phyloP scores from a whole-genome alignment of 2,797 vertebrate genomes.

The Enteromius treurensis region DNA sequence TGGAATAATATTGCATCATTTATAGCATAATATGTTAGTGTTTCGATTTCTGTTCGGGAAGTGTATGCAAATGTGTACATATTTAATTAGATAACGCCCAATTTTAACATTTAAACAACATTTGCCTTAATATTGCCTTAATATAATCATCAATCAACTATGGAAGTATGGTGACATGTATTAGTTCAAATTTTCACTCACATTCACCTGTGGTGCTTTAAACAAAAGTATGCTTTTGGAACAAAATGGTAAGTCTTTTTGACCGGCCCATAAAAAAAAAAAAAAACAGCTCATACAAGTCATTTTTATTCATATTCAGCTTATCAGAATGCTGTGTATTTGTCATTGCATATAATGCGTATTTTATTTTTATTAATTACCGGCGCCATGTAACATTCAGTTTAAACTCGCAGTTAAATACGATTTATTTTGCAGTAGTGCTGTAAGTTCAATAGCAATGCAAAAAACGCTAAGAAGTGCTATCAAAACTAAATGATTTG shows the following conservation, averaged over 20 bases:
- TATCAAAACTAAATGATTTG: neutral
- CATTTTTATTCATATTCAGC: neutral
- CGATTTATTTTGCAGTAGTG: conserved; percentile 1
- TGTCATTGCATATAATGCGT: neutral
- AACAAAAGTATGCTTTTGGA: neutral
- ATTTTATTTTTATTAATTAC: neutral
- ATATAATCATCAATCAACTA: neutral
- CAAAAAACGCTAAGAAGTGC: neutral
- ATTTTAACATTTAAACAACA: neutral
- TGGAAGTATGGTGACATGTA: neutral
- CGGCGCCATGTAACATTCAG: neutral
- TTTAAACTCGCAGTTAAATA: neutral
- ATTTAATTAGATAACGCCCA: neutral
- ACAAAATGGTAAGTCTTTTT: neutral
- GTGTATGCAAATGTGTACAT: neutral
- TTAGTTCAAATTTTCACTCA: neutral
- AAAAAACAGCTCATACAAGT: neutral
- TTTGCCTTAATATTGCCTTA: neutral
- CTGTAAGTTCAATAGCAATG: neutral
- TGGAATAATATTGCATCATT: no score
- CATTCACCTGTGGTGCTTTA: neutral
- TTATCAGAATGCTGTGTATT: neutral
- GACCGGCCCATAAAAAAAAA: neutral
- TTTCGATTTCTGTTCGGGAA: neutral
- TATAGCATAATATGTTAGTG: neutral